These are phyloP conservation scores for Trinorchestia longiramus DNA, from an alignment of 1,140 invertebrate genomes.

Conservation along the genomic window DNA sequence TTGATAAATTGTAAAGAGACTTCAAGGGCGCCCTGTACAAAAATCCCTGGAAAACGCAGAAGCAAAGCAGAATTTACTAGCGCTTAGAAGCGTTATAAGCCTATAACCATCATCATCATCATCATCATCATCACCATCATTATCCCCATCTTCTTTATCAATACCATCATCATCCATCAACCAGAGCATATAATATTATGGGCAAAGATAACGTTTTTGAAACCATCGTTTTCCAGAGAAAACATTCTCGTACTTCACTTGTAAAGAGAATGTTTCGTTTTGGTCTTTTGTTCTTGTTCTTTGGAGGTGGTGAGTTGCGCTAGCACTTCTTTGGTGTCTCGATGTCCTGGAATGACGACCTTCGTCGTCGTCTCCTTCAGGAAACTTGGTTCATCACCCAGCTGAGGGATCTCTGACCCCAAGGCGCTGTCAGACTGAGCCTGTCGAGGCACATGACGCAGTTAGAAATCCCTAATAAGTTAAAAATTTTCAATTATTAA, in stretches of 20 bases:
- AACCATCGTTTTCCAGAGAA: background rate
- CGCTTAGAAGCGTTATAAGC: background rate
- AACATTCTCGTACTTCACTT: constrained; percentile 33
- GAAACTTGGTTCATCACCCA: constrained; percentile 64
- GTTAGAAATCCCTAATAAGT: background rate
- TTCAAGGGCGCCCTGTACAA: no score
- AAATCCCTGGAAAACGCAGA: background rate
- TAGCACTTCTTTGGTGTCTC: constrained; percentile 66
- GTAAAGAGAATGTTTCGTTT: constrained; percentile 62
- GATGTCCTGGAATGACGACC: constrained; percentile 62
- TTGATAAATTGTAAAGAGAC: no score
- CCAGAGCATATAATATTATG: background rate
- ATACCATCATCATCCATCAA: background rate
- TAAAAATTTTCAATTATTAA: no score
- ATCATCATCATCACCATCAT: background rate
- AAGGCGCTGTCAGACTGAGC: constrained; percentile 57
- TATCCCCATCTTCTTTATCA: background rate
- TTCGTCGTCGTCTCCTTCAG: constrained; percentile 60
- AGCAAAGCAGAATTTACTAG: background rate
- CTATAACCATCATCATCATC: background rate
- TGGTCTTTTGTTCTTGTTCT: constrained; percentile 60
- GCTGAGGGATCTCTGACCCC: constrained; percentile 54
- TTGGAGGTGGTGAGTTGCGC: constrained; percentile 60
- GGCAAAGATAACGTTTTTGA: background rate
- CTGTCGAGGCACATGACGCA: background rate